Conservation (phyloP, 2,113 vertebrate genomes). For the Muntiacus reevesi region DNA sequence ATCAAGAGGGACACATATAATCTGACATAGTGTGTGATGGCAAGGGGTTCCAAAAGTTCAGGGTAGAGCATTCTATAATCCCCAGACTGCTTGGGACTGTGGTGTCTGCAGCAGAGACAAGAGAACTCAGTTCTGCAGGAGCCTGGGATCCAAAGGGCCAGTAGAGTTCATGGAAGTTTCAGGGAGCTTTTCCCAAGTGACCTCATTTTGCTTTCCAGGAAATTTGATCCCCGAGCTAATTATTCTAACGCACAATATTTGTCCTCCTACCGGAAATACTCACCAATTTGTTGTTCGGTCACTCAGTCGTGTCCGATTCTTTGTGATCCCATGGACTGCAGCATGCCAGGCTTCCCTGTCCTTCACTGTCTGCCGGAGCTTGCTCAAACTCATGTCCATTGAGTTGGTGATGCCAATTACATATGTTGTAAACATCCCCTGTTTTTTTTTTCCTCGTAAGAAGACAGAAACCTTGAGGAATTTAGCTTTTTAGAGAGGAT, state of each 20-base stretch:
- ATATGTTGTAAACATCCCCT: not conserved
- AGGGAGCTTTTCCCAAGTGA: not conserved
- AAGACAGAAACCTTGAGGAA: not conserved
- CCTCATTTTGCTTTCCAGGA: not conserved
- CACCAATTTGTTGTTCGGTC: not conserved
- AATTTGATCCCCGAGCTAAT: not conserved
- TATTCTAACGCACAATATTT: not conserved
- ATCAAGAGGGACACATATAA: not conserved
- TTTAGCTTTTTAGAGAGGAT: not conserved
- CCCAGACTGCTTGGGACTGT: not conserved
- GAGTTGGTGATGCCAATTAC: not conserved
- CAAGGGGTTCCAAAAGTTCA: not conserved
- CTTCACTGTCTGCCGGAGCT: not conserved
- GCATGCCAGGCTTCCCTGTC: not conserved
- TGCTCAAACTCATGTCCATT: not conserved
- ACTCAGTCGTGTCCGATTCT: rapidly evolving
- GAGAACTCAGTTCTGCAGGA: not conserved
- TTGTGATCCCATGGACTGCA: not conserved
- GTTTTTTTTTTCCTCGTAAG: not conserved
- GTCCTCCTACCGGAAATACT: not conserved
- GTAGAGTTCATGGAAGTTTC: not conserved
- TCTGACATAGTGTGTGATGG: not conserved
- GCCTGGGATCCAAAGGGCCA: not conserved
- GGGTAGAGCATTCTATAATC: not conserved
- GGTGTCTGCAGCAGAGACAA: not conserved